These are phyloP conservation scores for Poecilia picta DNA, from an alignment of 2,797 vertebrate genomes.

Conservation along the genomic window DNA sequence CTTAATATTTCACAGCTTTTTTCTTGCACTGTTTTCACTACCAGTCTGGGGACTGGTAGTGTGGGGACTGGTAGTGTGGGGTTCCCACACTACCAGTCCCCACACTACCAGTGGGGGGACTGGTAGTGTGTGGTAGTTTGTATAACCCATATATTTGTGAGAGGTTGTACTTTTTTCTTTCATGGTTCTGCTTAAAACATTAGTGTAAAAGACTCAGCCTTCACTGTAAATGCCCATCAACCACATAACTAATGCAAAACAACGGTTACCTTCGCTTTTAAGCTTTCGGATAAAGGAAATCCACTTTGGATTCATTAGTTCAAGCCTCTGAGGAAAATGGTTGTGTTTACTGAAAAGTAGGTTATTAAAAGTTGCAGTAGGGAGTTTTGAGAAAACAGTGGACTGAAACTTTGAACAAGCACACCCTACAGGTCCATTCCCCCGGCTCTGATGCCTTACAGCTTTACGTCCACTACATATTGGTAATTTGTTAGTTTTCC, in stretches of 20 bases:
- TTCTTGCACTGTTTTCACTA: not conserved
- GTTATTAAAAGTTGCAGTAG: not conserved
- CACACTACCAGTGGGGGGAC: too few species aligned
- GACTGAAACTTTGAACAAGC: too few species aligned
- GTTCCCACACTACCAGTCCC: too few species aligned
- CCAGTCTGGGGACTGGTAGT: not conserved
- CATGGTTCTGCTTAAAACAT: not conserved
- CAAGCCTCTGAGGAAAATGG: not conserved
- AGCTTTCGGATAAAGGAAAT: slow-evolving; percentile 1
- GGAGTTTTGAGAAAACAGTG: too few species aligned
- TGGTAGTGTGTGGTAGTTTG: too few species aligned
- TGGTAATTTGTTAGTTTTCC: too few species aligned
- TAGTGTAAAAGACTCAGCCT: not conserved
- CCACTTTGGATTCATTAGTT: slow-evolving; percentile 1
- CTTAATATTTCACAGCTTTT: not conserved
- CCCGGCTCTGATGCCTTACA: too few species aligned
- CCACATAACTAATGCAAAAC: not conserved
- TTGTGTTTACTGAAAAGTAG: not conserved
- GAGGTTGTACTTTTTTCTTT: not conserved
- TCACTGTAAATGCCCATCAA: not conserved
- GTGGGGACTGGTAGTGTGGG: too few species aligned
- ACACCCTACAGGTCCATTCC: too few species aligned
- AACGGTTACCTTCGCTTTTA: not conserved
- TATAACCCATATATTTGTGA: not conserved
- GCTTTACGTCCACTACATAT: too few species aligned